Evolutionary conservation across 2,888 invertebrate species (phyloP).

Genomic region (Schrankia costaestrigalis): DNA sequence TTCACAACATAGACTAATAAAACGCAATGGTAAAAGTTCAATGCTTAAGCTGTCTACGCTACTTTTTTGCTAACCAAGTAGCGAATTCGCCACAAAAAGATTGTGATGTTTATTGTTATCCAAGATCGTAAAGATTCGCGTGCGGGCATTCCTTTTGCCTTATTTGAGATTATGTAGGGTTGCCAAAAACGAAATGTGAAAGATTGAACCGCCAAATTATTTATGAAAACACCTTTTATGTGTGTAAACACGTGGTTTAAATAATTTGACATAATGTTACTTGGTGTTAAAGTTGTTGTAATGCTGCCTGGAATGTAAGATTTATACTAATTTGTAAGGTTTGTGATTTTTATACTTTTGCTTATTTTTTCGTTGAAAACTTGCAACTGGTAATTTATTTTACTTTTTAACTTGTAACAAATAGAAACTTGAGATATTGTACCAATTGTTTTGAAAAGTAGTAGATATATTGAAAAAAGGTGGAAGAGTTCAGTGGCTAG

Average conservation of each 20-base stretch:
- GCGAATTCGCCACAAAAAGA: constrained; percentile 36
- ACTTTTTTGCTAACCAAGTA: constrained; percentile 33
- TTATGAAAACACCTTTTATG: constrained; percentile 19
- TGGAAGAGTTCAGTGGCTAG: no score
- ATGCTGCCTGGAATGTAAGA: no score
- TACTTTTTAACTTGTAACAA: no score
- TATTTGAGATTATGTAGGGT: constrained; percentile 33
- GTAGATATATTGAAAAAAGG: no score
- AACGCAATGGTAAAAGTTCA: constrained; percentile 22
- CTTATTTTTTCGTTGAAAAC: no score
- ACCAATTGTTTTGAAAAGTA: no score
- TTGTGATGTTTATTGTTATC: constrained; percentile 53
- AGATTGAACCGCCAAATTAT: constrained; percentile 20
- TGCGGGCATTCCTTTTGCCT: constrained; percentile 36
- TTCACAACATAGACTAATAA: constrained; percentile 13
- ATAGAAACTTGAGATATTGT: no score
- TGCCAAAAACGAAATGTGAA: constrained; percentile 20
- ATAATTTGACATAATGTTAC: no score
- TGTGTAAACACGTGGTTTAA: constrained; percentile 18
- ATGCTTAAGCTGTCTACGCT: constrained; percentile 20
- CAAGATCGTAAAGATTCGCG: constrained; percentile 42
- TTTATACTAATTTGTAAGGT: no score
- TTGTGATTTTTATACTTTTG: no score
- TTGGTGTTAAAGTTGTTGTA: neutral
- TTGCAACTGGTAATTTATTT: no score